Conservation (phyloP, 2,797 vertebrate genomes). For the Sebastes nivosus region DNA sequence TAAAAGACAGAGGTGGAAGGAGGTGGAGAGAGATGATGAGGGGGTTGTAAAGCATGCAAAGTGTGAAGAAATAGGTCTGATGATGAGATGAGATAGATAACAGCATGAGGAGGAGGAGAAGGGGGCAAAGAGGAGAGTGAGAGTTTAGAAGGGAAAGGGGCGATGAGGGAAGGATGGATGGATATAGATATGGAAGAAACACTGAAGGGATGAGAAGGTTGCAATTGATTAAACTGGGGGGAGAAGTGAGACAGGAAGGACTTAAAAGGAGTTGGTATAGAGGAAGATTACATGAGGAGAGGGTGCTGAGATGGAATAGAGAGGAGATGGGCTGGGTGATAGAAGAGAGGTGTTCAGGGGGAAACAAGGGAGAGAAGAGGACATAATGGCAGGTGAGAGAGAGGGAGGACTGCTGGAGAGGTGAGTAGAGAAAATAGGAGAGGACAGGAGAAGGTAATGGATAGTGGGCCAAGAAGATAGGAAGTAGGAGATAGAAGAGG, state of each 20-base stretch:
- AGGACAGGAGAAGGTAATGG: conserved; percentile 37
- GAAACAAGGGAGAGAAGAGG: not conserved
- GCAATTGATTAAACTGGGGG: not conserved
- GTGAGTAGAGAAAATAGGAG: conserved; percentile 40
- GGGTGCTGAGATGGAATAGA: conserved; percentile 30
- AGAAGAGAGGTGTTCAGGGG: not conserved
- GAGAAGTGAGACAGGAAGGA: conserved; percentile 26
- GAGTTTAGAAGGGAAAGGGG: conserved; percentile 9
- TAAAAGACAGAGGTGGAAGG: conserved; percentile 29
- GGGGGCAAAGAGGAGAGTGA: not conserved
- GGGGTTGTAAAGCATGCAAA: not conserved
- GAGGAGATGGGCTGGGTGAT: conserved; percentile 36
- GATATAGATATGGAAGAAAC: not conserved
- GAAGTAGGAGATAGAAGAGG: too few species aligned
- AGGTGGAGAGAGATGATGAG: not conserved
- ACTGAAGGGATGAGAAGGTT: not conserved
- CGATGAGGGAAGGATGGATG: not conserved
- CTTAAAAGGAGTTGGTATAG: conserved; percentile 33
- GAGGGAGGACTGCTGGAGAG: conserved; percentile 28
- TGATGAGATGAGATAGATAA: not conserved
- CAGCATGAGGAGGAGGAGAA: not conserved
- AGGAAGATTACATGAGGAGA: conserved; percentile 5
- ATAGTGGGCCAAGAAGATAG: not conserved
- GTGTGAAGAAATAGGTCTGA: conserved; percentile 18
- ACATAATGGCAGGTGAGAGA: conserved; percentile 38